Base-by-base conservation (phyloP, 2,113 vertebrate species). In the Trematomus loennbergii region DNA sequence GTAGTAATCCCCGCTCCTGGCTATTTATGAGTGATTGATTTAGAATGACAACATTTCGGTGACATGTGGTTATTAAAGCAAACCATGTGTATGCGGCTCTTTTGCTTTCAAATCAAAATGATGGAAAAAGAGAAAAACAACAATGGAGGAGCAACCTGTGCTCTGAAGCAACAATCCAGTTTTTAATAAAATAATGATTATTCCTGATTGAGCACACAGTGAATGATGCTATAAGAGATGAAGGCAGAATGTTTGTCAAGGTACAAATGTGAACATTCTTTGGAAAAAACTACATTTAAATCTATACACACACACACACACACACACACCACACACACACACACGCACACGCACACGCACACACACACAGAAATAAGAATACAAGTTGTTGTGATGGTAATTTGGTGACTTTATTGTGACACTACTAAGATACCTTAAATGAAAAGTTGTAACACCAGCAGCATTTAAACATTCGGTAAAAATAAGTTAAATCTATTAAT, bases 51-150 rank as follows among this genome's bases (percentile, higher is more conserved):
- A 68, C 25, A 65, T 12, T 25, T 36, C 9, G 52, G 36, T 8
- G 40, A 52, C 13, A 17, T 59, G 29, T 63, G 20, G 8, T 20
- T 16, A 58, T 52, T 58, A 72, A 72, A 62, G n/a, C 13, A 76
- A 73, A 40, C 13, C 2, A 18, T 54, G 60, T n/a, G n/a, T n/a
- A n/a, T n/a, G n/a, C 11, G 57, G 3, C 46, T 61, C 3, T 71
- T 76, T 33, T 65, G n/a, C 66, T 57, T 6, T 48, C 20, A 16
- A n/a, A 52, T 58, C n/a, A 62, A 75, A 79, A n/a, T 45, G 9
- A 52, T 65, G 33, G 43, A 59, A 65, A 49, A 70, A 36, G 25
- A 59, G 6, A 70, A 20, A 54, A 6, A 1, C 5, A 48, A 33
- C 17, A 68, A 3, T 43, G 15, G 9, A 66, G 33, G 40, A 33